These are phyloP conservation scores for Catalaphyllia jardinei DNA, from an alignment of 64 coral and sea anemone genomes.

Conservation along the genomic window DNA sequence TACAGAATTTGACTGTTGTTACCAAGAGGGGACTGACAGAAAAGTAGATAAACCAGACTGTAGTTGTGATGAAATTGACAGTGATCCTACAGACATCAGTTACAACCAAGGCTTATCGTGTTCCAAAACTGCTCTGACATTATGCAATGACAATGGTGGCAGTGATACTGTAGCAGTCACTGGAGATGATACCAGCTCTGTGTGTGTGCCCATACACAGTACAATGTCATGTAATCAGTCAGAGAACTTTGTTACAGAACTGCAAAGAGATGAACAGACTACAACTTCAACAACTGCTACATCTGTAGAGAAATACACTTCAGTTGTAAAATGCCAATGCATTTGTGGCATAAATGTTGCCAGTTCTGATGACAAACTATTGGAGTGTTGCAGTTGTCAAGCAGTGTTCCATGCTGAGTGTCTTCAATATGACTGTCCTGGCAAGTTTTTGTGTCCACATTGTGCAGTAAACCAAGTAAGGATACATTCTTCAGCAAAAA, in stretches of 20 bases:
- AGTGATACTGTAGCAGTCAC: background rate
- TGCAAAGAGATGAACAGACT: background rate
- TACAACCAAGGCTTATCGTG: no score
- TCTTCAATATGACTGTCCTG: constrained; percentile 14
- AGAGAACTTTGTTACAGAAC: background rate
- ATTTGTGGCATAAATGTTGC: constrained; percentile 67
- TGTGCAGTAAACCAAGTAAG: constrained; percentile 77
- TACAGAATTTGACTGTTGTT: background rate
- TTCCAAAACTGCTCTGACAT: background rate
- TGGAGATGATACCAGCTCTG: background rate
- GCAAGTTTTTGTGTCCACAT: constrained; percentile 72
- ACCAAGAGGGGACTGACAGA: no score
- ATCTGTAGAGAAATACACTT: background rate
- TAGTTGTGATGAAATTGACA: background rate
- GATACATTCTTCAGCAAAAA: background rate
- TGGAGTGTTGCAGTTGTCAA: constrained; percentile 54
- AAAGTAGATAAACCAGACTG: background rate
- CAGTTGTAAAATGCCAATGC: constrained; percentile 47
- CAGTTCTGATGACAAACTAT: constrained; percentile 7
- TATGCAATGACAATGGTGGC: background rate
- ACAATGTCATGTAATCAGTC: background rate
- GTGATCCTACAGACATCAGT: background rate
- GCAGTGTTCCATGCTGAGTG: constrained; percentile 60
- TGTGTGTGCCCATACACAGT: background rate
- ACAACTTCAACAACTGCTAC: background rate